Conservation (phyloP, 2,797 vertebrate species). For the Dicrostonyx torquatus region DNA sequence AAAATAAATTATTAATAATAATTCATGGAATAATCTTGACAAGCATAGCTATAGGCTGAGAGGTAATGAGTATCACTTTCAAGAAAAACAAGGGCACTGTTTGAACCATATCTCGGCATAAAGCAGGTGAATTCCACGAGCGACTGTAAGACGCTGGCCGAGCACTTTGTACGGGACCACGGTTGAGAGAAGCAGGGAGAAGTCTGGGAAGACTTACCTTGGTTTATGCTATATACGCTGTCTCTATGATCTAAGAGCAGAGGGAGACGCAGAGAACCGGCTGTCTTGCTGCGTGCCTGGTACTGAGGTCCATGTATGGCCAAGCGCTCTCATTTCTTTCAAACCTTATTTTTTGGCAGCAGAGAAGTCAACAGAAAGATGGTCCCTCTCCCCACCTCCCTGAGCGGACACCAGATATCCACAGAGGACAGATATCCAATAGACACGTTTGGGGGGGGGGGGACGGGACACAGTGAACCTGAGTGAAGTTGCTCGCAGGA, state of each 20-base stretch:
- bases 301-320: not conserved
- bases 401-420: not conserved
- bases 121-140: not conserved
- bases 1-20: slow-evolving; percentile 33
- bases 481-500: not conserved
- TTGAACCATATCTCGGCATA: not conserved
- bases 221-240: not conserved
- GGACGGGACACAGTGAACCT: too few species aligned
- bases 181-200: not conserved
- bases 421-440: not conserved
- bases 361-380: slow-evolving; percentile 13
- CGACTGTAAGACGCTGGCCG: not conserved
- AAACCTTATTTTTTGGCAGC: not conserved
- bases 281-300: too few species aligned
- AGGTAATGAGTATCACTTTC: not conserved
- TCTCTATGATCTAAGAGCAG: not conserved
- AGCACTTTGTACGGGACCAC: not conserved
- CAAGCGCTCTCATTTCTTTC: not conserved
- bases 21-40: slow-evolving; percentile 13
- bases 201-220: not conserved
- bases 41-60: not conserved
- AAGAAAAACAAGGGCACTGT: not conserved
- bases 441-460: not conserved
- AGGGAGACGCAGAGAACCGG: not conserved
- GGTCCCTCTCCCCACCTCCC: not conserved